Base-by-base conservation (phyloP, 2,113 vertebrate genomes). In the Symphodus melops region DNA sequence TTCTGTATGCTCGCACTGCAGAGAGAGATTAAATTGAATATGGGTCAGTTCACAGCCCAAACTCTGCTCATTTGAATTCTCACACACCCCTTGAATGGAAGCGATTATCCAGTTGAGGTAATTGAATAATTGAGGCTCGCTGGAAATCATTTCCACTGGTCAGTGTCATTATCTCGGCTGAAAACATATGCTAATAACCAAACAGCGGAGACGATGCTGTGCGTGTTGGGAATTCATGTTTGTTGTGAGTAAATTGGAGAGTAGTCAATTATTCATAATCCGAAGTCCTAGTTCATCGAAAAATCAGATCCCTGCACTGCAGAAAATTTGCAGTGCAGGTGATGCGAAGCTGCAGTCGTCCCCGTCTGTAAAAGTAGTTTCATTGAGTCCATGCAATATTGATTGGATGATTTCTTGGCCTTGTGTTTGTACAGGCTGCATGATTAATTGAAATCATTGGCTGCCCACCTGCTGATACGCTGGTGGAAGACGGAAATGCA, bases 381-480 rank as follows among this genome's bases (percentile, higher is more conserved):
- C 82, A 91, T 91, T 82, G 75, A 79, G 81, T 48, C 21, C 65
- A 85, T 92, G 64, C 62, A 91, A 81, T n/a, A 90, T 88, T 84
- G 75, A 92, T 89, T 79, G 85, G 77, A 33, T 1, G 79, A 64
- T 28, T 69, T 20, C 63, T 76, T 51, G 73, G 77, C 84, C 48
- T 17, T 2, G 16, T 89, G 86, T 90, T 88, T 88, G 82, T 67
- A 78, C 72, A 46, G 72, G 66, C 73, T 75, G 63, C 80, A 79
- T 6, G 42, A 67, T 72, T 61, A 20, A 72, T 84, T 67, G 91
- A 23, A 90, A 92, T 90, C 72, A 91, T 90, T 86, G 19, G 70
- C 3, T 46, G 56, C 72, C 81, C 77, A 81, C 83, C 79, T 81
- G 79, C 81, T 79, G 77, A 54, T 2, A 44, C 46, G 21, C 51